These are phyloP conservation scores for Passer domesticus DNA, from an alignment of 2,113 vertebrate genomes.

Conservation along the genomic window DNA sequence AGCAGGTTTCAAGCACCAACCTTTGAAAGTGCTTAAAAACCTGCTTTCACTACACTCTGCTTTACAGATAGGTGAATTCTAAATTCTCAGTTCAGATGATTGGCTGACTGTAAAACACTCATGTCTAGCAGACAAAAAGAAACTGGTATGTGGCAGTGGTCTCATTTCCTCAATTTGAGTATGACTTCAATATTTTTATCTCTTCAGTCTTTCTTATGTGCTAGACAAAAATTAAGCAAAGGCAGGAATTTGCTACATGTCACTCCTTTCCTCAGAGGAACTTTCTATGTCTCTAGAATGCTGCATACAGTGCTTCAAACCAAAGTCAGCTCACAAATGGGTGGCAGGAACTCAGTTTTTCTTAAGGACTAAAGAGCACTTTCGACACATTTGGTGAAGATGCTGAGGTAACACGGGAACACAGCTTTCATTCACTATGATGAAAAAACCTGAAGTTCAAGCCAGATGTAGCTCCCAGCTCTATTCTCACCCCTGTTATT, in stretches of 20 bases:
- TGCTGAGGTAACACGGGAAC: background rate
- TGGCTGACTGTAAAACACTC: background rate
- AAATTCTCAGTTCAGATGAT: background rate
- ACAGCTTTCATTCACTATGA: background rate
- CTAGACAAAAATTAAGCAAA: background rate
- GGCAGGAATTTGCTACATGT: background rate
- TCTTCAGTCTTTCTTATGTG: background rate
- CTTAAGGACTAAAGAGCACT: background rate
- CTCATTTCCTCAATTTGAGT: background rate
- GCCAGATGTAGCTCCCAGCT: background rate
- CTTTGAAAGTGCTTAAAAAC: background rate
- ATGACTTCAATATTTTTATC: rapidly evolving
- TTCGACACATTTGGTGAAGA: background rate
- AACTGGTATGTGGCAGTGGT: background rate
- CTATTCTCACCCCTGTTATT: background rate
- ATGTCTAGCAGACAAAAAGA: background rate
- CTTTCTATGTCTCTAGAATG: background rate
- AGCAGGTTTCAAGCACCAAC: background rate
- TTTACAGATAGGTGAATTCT: background rate
- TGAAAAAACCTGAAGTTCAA: background rate
- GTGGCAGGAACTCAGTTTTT: background rate
- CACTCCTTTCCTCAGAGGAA: background rate
- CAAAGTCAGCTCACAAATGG: background rate
- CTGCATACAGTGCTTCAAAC: background rate
- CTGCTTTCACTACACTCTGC: background rate